Conservation (phyloP, 2,888 invertebrate genomes). For the Bimastos eiseni region DNA sequence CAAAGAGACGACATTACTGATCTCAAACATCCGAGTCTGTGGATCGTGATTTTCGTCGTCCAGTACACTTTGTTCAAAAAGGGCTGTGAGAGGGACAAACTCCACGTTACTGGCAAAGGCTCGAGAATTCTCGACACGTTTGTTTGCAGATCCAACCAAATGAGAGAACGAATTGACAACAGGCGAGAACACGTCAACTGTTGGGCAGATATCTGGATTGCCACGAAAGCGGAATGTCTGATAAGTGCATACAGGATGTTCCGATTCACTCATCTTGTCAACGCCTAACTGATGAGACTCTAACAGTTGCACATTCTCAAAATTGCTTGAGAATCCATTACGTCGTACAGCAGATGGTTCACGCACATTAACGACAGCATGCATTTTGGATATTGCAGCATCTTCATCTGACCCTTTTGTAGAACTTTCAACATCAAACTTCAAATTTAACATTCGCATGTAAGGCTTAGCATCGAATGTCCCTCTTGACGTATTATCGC, state of each 20-base stretch:
- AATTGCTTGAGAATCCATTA: not conserved
- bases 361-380: not conserved
- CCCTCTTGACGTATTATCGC: not conserved
- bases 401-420: not conserved
- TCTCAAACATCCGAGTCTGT: not conserved
- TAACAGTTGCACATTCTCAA: not conserved
- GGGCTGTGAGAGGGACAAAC: not conserved
- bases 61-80: not conserved
- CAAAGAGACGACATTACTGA: not conserved
- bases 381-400: not conserved
- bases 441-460: not conserved
- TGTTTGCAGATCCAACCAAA: not conserved
- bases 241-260: not conserved
- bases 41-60: not conserved
- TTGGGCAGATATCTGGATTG: not conserved
- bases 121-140: not conserved
- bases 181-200: conserved; percentile 13
- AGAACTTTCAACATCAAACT: not conserved
- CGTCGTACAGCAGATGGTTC: too few relatives aligned
- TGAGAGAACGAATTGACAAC: not conserved
- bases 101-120: not conserved
- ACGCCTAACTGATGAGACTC: not conserved
- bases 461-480: not conserved
- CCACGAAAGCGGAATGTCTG: not conserved
- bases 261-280: not conserved